phyloP scores from a whole-genome alignment of 2,888 invertebrate species.

The Erebia palarica region DNA sequence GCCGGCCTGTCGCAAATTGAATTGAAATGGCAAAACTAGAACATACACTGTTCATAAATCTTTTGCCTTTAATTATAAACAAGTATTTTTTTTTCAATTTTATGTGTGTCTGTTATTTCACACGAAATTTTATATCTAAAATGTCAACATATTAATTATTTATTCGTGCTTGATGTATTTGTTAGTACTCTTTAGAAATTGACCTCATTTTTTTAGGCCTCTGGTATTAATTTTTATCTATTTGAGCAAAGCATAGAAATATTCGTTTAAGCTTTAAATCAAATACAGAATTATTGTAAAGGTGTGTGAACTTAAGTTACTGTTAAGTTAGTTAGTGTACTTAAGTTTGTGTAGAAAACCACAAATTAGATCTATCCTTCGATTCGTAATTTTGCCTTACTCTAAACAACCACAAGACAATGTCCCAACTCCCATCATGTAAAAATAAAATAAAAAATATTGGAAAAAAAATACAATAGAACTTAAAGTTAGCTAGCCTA shows the following conservation, averaged over 20 bases:
- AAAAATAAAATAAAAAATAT: no score
- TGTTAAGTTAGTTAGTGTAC: no score
- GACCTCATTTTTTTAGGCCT: not conserved
- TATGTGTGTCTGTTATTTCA: constrained; percentile 15
- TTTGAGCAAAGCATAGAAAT: no score
- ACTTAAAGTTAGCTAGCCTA: not conserved
- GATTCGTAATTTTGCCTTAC: no score
- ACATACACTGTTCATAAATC: constrained; percentile 32
- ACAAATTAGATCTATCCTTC: no score
- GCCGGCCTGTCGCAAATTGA: constrained; percentile 30
- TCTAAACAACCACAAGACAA: no score
- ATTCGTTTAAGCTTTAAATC: no score
- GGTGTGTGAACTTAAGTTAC: no score
- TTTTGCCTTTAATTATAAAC: constrained; percentile 27
- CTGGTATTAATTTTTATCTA: no score
- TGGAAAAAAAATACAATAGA: not conserved
- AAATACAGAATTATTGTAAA: no score
- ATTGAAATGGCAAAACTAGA: constrained; percentile 32
- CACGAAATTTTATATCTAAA: not conserved
- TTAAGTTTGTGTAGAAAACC: no score
- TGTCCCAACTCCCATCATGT: no score
- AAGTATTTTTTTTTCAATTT: constrained; percentile 26
- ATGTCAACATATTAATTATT: constrained; percentile 8
- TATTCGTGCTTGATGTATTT: not conserved
- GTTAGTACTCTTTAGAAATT: not conserved